Conservation (phyloP, 2,888 invertebrate species). For the Punctoribates punctum region DNA sequence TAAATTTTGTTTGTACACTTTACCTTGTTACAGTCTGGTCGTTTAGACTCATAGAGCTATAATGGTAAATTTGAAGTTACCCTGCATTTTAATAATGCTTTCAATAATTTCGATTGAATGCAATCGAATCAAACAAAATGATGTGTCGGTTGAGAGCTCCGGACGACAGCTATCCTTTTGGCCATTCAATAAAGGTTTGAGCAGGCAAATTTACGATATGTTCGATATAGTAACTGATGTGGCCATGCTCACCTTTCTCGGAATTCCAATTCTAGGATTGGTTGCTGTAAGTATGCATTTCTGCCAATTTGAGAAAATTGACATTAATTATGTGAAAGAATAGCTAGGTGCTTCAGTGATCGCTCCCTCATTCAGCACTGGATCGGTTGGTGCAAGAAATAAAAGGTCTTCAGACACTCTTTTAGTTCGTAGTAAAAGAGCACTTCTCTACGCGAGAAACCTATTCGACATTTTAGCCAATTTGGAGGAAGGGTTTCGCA, state of each 20-base stretch:
- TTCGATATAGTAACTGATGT: constrained; percentile 36
- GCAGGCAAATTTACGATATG: constrained; percentile 34
- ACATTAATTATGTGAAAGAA: background rate
- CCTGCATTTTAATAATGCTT: background rate
- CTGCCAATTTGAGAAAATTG: background rate
- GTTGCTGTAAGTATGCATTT: constrained; percentile 11
- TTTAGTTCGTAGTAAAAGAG: constrained; percentile 13
- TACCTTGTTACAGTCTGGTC: too few species aligned
- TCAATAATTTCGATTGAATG: background rate
- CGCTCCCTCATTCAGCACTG: background rate
- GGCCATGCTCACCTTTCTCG: constrained; percentile 26
- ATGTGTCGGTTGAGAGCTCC: background rate
- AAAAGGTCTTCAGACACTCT: constrained; percentile 15
- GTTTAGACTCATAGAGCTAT: background rate
- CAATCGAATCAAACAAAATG: background rate
- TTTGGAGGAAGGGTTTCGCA: constrained; percentile 18
- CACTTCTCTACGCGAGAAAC: constrained; percentile 21
- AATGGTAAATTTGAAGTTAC: background rate
- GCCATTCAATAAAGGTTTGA: constrained; percentile 15
- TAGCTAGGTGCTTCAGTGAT: constrained; percentile 22
- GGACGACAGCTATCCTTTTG: constrained; percentile 20
- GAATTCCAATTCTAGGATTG: constrained; percentile 33
- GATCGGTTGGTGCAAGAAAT: background rate
- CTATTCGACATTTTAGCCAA: constrained; percentile 35
- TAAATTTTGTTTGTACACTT: too few species aligned